A percentile compares a stretch with the other conserved stretches of the same genome.
These are phyloP conservation scores for Apis laboriosa DNA, from an alignment of 1,140 invertebrate species.

Conservation along the genomic window DNA sequence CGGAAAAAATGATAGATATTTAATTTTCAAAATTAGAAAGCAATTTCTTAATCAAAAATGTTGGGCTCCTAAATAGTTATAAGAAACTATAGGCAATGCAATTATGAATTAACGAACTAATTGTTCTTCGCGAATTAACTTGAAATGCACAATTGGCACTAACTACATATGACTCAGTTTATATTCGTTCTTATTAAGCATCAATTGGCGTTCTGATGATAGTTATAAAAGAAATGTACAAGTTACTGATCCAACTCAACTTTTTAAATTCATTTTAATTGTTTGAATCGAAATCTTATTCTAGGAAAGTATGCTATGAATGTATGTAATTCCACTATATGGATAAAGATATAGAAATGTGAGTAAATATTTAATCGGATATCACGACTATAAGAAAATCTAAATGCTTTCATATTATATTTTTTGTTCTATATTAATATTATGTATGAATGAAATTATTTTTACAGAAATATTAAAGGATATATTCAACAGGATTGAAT, in stretches of 20 bases:
- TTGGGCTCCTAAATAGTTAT: background rate
- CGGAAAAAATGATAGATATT: background rate
- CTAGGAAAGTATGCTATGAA: conserved; percentile 14
- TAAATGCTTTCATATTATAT: background rate
- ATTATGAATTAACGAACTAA: conserved; percentile 54
- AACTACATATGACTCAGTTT: conserved; percentile 44
- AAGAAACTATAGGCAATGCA: conserved; percentile 23
- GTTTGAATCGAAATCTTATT: conserved; percentile 17
- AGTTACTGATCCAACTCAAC: conserved; percentile 27
- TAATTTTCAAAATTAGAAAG: conserved; percentile 13
- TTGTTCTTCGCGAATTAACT: conserved; percentile 48
- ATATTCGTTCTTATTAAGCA: conserved; percentile 65
- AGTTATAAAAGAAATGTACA: conserved; percentile 37
- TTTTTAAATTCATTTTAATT: conserved; percentile 24
- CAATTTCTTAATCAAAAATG: background rate
- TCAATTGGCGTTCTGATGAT: conserved; percentile 59
- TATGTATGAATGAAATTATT: background rate
- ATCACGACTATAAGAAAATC: conserved; percentile 33
- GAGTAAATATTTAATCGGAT: conserved; percentile 35
- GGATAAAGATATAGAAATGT: conserved; percentile 9
- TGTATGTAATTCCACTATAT: background rate
- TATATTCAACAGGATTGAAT: background rate
- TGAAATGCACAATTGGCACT: conserved; percentile 47
- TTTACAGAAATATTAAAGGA: background rate
- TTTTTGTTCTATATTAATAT: background rate